These are phyloP conservation scores for Anniella stebbinsi DNA, from an alignment of 2,797 vertebrate species.

Conservation along the genomic window DNA sequence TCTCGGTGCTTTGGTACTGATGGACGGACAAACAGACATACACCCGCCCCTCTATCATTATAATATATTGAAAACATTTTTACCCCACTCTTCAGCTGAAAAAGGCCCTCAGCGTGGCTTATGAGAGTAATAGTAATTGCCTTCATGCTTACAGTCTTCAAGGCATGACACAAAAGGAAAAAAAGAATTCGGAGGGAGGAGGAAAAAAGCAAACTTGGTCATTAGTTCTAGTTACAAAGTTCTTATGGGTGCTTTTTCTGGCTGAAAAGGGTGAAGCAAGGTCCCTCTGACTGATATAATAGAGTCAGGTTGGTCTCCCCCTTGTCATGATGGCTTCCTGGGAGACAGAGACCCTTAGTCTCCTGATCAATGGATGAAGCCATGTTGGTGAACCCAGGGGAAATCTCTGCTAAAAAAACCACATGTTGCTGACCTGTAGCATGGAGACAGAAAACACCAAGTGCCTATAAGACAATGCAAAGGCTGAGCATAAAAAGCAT, in stretches of 20 bases:
- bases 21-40: too few species aligned
- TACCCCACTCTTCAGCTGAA: neutral
- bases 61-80: too few species aligned
- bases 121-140: neutral
- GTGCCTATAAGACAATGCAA: neutral
- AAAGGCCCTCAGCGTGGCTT: neutral
- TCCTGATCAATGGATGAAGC: neutral
- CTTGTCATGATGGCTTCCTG: neutral
- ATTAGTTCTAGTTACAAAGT: neutral
- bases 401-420: too few species aligned
- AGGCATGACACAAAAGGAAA: neutral
- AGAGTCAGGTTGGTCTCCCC: neutral
- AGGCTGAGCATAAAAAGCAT: neutral
- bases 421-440: too few species aligned
- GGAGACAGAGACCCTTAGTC: neutral
- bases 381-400: neutral
- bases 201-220: neutral
- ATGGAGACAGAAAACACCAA: neutral
- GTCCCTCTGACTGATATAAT: neutral
- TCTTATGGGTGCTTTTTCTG: neutral
- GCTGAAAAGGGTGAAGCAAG: neutral
- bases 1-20: too few species aligned
- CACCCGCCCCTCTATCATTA: too few species aligned
- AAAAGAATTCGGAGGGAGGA: neutral
- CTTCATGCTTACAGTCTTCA: neutral